These are phyloP conservation scores for Toxotes lorentzi DNA, from an alignment of 2,797 vertebrate genomes.

Conservation along the genomic window DNA sequence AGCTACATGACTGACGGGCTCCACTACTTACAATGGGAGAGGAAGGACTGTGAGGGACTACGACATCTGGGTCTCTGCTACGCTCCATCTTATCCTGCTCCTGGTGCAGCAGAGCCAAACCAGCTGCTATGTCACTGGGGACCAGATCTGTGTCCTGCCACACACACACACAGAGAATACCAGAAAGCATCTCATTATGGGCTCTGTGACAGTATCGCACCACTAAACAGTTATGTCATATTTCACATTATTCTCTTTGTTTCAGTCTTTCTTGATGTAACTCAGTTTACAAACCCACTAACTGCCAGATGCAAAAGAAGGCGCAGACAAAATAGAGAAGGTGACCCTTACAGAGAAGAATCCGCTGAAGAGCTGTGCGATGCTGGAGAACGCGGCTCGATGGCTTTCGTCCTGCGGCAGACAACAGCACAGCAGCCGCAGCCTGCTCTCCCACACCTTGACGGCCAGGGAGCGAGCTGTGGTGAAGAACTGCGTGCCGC, in stretches of 20 bases:
- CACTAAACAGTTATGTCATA: not conserved
- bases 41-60: slow-evolving; percentile 84
- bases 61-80: slow-evolving; percentile 86
- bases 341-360: slow-evolving; percentile 91
- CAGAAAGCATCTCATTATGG: not conserved
- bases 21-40: slow-evolving; percentile 84
- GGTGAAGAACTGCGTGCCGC: slow-evolving; percentile 88
- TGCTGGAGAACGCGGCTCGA: slow-evolving; percentile 92
- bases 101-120: slow-evolving; percentile 94
- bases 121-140: slow-evolving; percentile 95
- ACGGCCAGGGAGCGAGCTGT: slow-evolving; percentile 90
- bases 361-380: slow-evolving; percentile 89
- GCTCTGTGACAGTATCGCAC: not conserved
- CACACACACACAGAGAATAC: not conserved
- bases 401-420: slow-evolving; percentile 92
- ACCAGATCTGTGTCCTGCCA: slow-evolving; percentile 97
- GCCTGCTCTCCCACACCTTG: slow-evolving; percentile 93
- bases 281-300: not conserved
- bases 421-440: slow-evolving; percentile 94
- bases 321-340: not conserved
- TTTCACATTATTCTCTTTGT: no score
- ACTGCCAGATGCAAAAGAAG: not conserved
- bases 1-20: not conserved
- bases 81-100: slow-evolving; percentile 92
- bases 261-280: not conserved